Conservation (phyloP, 2,113 vertebrate genomes). For the Talpa occidentalis region DNA sequence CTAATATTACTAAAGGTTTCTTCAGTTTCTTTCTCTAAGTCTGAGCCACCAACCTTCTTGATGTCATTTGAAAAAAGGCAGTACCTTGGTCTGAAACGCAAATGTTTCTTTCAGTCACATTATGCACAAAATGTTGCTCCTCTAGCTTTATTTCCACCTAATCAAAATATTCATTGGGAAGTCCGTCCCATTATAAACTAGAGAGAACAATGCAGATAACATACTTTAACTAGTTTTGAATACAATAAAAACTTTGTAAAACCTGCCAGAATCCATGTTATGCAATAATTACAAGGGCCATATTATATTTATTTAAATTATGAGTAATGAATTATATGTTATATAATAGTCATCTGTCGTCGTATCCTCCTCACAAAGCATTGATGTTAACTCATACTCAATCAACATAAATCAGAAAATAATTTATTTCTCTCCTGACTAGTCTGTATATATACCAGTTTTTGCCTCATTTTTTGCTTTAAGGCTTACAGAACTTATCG, state of each 20-base stretch:
- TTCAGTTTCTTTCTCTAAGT: background rate
- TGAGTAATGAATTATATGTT: background rate
- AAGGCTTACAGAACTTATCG: background rate
- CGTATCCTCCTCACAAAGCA: background rate
- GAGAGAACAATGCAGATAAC: background rate
- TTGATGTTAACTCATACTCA: background rate
- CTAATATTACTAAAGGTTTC: background rate
- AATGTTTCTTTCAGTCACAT: background rate
- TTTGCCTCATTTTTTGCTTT: background rate
- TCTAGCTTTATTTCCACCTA: background rate
- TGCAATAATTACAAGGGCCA: background rate
- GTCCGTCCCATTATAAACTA: background rate
- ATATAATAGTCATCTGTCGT: background rate
- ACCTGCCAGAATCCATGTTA: background rate
- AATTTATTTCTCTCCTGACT: background rate
- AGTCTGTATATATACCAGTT: background rate
- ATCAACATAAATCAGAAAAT: background rate
- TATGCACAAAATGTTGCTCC: background rate
- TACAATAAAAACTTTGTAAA: conserved; percentile 10
- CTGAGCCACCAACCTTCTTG: background rate
- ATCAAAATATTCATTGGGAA: background rate
- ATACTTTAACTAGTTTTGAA: background rate
- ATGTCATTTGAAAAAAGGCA: background rate
- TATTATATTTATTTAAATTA: background rate
- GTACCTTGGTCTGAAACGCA: background rate